Percentiles rank a stretch among this genome's conserved stretches.
These are phyloP conservation scores for Sandelia bainsii DNA, from an alignment of 2,797 vertebrate species.

Conservation along the genomic window DNA sequence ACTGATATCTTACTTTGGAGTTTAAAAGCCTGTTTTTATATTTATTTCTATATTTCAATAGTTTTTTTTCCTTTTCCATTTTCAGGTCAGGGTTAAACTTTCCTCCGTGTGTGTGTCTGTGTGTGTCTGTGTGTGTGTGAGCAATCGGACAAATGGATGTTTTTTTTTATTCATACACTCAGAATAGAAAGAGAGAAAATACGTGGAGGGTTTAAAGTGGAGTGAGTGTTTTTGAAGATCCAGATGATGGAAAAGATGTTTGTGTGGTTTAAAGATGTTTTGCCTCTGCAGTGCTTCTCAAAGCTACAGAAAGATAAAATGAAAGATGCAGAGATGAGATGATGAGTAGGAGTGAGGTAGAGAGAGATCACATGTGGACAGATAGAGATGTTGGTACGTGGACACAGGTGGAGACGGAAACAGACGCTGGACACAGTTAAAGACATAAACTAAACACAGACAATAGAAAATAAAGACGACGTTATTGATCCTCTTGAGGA, in stretches of 20 bases:
- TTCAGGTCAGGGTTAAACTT: constrained; percentile 71
- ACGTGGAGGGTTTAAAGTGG: constrained; percentile 45
- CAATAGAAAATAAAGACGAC: no score
- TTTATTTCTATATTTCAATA: constrained; percentile 60
- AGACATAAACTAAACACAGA: no score
- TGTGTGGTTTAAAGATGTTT: constrained; percentile 24
- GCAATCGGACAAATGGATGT: constrained; percentile 73
- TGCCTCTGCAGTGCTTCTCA: constrained; percentile 21
- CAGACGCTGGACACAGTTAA: no score
- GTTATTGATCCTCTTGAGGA: no score
- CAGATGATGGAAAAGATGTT: constrained; percentile 35
- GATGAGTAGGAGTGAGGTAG: no score
- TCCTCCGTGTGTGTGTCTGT: constrained; percentile 12
- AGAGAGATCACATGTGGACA: no score
- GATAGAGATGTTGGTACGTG: no score
- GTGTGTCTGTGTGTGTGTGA: constrained; percentile 17
- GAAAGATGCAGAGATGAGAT: no score
- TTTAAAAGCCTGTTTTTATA: constrained; percentile 69
- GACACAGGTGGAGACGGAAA: no score
- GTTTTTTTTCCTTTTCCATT: constrained; percentile 56
- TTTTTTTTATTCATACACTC: constrained; percentile 66
- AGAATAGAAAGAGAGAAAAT: constrained; percentile 74
- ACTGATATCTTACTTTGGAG: constrained; percentile 52
- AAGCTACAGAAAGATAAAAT: background rate
- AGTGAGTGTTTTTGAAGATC: constrained; percentile 14